Evolutionary conservation across 2,888 invertebrate genomes (phyloP), one percentile per base, ranked within the genome.

Genomic region (Drosophila formosana): DNA sequence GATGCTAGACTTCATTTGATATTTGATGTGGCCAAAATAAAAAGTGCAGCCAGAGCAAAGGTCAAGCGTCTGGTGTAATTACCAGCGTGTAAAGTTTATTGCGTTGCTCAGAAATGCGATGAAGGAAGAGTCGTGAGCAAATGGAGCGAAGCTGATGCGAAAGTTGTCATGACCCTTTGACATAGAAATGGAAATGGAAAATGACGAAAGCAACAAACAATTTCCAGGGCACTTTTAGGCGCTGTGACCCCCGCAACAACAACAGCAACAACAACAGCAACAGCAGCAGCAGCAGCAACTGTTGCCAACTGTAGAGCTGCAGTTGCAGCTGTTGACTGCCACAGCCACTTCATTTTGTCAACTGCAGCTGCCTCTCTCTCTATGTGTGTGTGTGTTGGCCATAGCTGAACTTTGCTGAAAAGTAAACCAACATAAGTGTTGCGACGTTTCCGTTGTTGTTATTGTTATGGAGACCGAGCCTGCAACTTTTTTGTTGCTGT

Each of bases 371-470:
- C 4, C 3, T 18, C 18, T 18, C 18, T 18, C 1, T 18, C 1
- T 18, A 1, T 18, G 18, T 18, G 18, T 18, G 56, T 69, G 61
- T 56, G 62, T 57, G 49, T n/a, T 53, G 60, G 52, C 49, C 58
- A 66, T 46, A 60, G 67, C 68, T 77, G 81, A 72, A 72, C 72
- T 78, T 65, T 80, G 66, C 66, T 62, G 47, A 49, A 81, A 89
- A 82, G 89, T 85, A 89, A 89, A 76, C 89, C 85, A 71, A 84
- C 89, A 85, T 89, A 89, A 85, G 84, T 85, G 89, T 89, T 89
- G 89, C 84, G 83, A 80, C 83, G 75, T 85, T 64, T 57, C 68
- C 76, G 73, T 80, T 75, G 80, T 85, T 82, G 75, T 88, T 89
- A 81, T 86, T 84, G 78, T 88, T 76, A 69, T 75, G 74, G 41